Percentiles rank a stretch among this genome's conserved stretches.
phyloP scores from a whole-genome alignment of 2,888 invertebrate genomes.

The Leucophora obtusa region DNA sequence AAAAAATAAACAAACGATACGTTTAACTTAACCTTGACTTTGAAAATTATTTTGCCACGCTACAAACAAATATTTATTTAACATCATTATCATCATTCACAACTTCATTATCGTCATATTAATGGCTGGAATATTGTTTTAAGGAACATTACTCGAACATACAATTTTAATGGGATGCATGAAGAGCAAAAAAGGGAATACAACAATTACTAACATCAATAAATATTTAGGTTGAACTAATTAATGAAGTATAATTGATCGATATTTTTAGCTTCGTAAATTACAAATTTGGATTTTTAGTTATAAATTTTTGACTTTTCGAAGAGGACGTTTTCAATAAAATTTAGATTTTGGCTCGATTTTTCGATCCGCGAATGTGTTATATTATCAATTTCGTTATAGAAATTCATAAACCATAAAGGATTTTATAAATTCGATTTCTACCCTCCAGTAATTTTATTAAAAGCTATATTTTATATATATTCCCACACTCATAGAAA shows the following conservation, averaged over 20 bases:
- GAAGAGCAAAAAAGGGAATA: not conserved
- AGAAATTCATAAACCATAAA: too few relatives aligned
- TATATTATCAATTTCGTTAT: too few relatives aligned
- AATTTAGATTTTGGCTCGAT: too few relatives aligned
- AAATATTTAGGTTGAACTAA: slow-evolving; percentile 43
- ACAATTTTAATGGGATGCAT: slow-evolving; percentile 8
- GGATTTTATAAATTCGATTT: too few relatives aligned
- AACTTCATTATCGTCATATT: slow-evolving; percentile 35
- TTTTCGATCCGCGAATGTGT: too few relatives aligned
- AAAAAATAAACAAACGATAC: slow-evolving; percentile 68
- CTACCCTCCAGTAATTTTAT: too few relatives aligned
- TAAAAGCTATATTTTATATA: too few relatives aligned
- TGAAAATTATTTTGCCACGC: slow-evolving; percentile 66
- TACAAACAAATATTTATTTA: slow-evolving; percentile 16
- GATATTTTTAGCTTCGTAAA: slow-evolving; percentile 7
- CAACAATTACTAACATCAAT: slow-evolving; percentile 4
- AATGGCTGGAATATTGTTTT: slow-evolving; percentile 36
- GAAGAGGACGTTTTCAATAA: too few relatives aligned
- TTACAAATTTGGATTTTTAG: slow-evolving; percentile 18
- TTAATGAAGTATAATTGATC: slow-evolving; percentile 55
- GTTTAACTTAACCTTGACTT: slow-evolving; percentile 74
- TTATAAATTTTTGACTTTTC: too few relatives aligned
- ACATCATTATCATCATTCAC: slow-evolving; percentile 14
- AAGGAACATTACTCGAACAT: slow-evolving; percentile 25
- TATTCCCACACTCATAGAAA: too few relatives aligned